A percentile compares a stretch with the other conserved stretches of the same genome.
Conservation (phyloP, 2,797 vertebrate species). For the Sebastolobus altivelis region DNA sequence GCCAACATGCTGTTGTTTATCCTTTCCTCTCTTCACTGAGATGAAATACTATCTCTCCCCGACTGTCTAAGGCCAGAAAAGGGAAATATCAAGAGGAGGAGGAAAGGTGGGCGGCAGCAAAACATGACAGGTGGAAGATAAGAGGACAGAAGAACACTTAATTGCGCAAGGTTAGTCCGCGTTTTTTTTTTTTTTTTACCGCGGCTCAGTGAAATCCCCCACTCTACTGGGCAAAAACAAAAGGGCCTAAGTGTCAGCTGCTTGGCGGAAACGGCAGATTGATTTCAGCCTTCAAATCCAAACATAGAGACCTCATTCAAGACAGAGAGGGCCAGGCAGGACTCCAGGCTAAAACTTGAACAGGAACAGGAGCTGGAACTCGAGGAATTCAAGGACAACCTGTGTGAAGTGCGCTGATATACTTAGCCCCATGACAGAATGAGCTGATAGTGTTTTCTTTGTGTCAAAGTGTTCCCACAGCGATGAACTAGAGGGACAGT, state of each 20-base stretch:
- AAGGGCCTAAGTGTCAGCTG: slow-evolving; percentile 65
- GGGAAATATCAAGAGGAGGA: slow-evolving; percentile 52
- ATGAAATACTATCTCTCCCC: slow-evolving; percentile 69
- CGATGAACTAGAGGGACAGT: background rate
- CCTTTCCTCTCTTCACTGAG: slow-evolving; percentile 56
- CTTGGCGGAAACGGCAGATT: slow-evolving; percentile 63
- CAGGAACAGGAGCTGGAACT: slow-evolving; percentile 53
- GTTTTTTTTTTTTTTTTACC: slow-evolving; percentile 37
- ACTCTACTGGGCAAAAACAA: slow-evolving; percentile 65
- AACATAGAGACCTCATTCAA: slow-evolving; percentile 64
- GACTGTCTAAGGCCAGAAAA: slow-evolving; percentile 45
- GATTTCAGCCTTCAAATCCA: slow-evolving; percentile 70
- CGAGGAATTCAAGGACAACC: slow-evolving; percentile 44
- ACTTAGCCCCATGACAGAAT: slow-evolving; percentile 16
- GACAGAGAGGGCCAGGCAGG: slow-evolving; percentile 23
- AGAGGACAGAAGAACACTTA: slow-evolving; percentile 42
- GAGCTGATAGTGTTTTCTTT: slow-evolving; percentile 36
- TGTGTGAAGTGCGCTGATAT: slow-evolving; percentile 17
- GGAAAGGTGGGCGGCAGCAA: slow-evolving; percentile 28
- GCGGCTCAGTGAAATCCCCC: slow-evolving; percentile 60
- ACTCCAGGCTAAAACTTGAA: slow-evolving; percentile 54
- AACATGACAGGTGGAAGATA: slow-evolving; percentile 51
- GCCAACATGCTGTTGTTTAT: slow-evolving; percentile 57
- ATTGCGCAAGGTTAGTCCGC: slow-evolving; percentile 59
- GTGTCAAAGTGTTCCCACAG: slow-evolving; percentile 30